Base-by-base conservation (phyloP, 2,797 vertebrate genomes). In the Anableps anableps region DNA sequence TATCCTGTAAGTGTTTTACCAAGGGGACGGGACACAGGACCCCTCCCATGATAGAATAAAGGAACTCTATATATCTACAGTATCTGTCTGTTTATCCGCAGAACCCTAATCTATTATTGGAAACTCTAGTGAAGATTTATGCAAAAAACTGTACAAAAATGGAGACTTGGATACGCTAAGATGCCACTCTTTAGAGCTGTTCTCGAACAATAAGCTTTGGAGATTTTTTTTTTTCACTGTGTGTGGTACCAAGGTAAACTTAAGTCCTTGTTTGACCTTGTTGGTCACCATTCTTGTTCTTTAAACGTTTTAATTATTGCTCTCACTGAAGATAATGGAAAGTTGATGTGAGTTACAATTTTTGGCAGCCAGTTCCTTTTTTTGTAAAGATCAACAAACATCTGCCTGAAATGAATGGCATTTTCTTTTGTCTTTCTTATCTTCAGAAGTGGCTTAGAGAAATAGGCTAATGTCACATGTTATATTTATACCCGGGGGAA, bases 1-100 rank as follows among this genome's bases (percentile, higher is more conserved):
- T 94, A 93, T 91, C 88, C 88, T 88, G 84, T 92, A 93, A 92
- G 90, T 91, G 91, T 92, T 92, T 91, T 84, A 91, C 91, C 84
- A 74, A 79, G 62, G 89, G 94, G 91, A 85, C 75, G 17, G 81
- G 88, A 88, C 89, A 88, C 78, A 85, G 88, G 91, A 92, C 86
- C 85, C 79, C 88, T 89, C 91, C 90, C 89, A 79, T 78, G 89
- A 86, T 81, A 86, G 82, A 89, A 83, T 80, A 76, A 82, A 79
- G 82, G 82, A 83, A 84, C 86, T 90, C 87, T 90, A 87, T 91
- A 89, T 79, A 87, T 88, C 76, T 77, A 36, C 80, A 50, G 82
- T 82, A 85, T 88, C 45, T 26, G 19, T 73, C 72, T 58, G 11
- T 55, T 36, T 26, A 26, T 72, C 60, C 8, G 11, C 36, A 70